Conservation (phyloP, 1,140 invertebrate genomes). For the Drosophila miranda region DNA sequence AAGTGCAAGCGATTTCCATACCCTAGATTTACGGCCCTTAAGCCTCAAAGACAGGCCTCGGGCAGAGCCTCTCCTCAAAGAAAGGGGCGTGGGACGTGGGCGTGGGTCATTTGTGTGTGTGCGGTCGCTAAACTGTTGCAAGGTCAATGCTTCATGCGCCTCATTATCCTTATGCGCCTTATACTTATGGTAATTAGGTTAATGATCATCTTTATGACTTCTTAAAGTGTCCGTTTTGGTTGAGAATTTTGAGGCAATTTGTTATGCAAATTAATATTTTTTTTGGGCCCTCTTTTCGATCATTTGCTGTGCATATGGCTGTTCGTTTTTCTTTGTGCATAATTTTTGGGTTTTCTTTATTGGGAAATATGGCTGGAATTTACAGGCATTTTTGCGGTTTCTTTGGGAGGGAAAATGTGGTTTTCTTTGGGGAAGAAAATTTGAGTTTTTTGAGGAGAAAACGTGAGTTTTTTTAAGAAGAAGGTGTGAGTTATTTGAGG, state of each 20-base stretch:
- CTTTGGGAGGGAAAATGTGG: not conserved
- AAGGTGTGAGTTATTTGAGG: too few species aligned
- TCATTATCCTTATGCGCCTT: slow-evolving; percentile 14
- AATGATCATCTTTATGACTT: slow-evolving; percentile 67
- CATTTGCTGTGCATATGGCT: slow-evolving; percentile 39
- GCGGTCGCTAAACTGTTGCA: slow-evolving; percentile 65
- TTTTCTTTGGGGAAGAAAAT: too few species aligned
- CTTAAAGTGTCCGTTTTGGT: slow-evolving; percentile 22
- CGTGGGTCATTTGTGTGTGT: slow-evolving; percentile 32
- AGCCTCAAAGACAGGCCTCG: slow-evolving; percentile 1
- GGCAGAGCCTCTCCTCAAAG: too few species aligned
- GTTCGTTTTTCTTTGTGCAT: not conserved
- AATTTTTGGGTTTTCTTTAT: slow-evolving; percentile 4
- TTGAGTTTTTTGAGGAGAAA: too few species aligned
- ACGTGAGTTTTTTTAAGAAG: too few species aligned
- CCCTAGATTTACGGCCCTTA: slow-evolving; percentile 39
- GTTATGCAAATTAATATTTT: slow-evolving; percentile 31
- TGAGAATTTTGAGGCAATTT: slow-evolving; percentile 35
- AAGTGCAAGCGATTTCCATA: slow-evolving; percentile 56
- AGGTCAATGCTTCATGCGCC: slow-evolving; percentile 45
- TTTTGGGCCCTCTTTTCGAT: not conserved
- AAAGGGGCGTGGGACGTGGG: not conserved
- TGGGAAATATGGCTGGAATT: slow-evolving; percentile 2
- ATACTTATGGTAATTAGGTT: slow-evolving; percentile 46
- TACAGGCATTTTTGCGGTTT: too few species aligned